A percentile compares a stretch with the other conserved stretches of the same genome.
Conservation (phyloP, 2,888 invertebrate species). For the Nezara viridula region DNA sequence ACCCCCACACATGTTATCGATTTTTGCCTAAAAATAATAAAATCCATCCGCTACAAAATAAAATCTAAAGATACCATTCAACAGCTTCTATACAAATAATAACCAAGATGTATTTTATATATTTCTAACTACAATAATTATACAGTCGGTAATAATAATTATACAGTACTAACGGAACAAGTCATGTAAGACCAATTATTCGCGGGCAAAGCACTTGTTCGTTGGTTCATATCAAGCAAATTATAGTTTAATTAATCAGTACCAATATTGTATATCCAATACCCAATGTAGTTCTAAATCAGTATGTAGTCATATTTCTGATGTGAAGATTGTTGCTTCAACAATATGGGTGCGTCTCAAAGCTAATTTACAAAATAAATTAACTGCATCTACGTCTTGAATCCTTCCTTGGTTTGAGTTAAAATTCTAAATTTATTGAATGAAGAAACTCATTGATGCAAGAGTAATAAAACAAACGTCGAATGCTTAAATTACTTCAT, state of each 20-base stretch:
- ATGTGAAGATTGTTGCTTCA: background rate
- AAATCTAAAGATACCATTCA: background rate
- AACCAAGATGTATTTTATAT: background rate
- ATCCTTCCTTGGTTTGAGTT: too few species aligned
- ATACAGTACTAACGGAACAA: too few species aligned
- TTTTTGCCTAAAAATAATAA: too few species aligned
- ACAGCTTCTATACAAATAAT: background rate
- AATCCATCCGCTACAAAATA: too few species aligned
- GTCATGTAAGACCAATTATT: constrained; percentile 5
- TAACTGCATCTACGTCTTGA: background rate
- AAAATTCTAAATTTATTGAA: too few species aligned
- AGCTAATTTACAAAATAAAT: background rate
- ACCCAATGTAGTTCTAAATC: background rate
- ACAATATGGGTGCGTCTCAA: background rate
- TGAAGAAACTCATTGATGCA: too few species aligned
- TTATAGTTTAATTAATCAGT: background rate
- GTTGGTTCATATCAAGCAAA: background rate
- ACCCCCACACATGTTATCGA: too few species aligned
- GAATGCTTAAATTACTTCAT: too few species aligned
- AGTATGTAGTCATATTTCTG: background rate
- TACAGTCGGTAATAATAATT: background rate
- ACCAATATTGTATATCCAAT: background rate
- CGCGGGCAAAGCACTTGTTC: background rate
- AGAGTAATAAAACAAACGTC: too few species aligned
- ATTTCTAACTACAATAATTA: background rate